Evolutionary conservation across 2,888 invertebrate genomes (phyloP).

Genomic region (Brassicogethes aeneus): DNA sequence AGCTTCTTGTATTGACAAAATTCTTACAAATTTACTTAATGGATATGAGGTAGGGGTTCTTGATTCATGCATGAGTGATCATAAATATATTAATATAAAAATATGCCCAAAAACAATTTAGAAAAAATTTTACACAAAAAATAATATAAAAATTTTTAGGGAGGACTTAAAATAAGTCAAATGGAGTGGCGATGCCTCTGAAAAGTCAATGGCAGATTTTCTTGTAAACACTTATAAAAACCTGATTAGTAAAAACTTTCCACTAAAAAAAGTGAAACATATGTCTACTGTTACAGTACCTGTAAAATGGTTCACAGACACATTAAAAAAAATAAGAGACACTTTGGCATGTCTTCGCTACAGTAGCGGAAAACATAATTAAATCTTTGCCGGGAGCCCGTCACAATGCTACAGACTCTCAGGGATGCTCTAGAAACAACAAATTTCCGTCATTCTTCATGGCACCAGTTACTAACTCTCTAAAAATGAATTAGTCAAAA

Average conservation of each 20-base stretch:
- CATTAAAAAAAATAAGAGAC: neutral
- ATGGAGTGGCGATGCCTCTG: neutral
- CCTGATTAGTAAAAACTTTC: neutral
- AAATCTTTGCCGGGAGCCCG: neutral
- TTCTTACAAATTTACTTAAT: neutral
- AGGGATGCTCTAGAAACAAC: neutral
- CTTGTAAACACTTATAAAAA: neutral
- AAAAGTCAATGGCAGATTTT: neutral
- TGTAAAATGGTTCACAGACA: neutral
- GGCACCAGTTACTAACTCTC: neutral
- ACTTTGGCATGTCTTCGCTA: neutral
- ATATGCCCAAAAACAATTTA: neutral
- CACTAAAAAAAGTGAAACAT: neutral
- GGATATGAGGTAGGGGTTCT: neutral
- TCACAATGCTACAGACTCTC: neutral
- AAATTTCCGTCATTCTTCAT: neutral
- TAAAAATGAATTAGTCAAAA: no score
- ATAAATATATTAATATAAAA: neutral
- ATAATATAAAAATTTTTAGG: neutral
- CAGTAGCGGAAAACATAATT: neutral
- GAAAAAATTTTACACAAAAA: neutral
- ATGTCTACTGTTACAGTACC: neutral
- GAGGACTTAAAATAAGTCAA: neutral
- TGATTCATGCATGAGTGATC: neutral
- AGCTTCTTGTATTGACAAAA: neutral